Percentiles rank a stretch among this genome's conserved stretches.
Evolutionary conservation across 2,888 invertebrate species (phyloP).

Genomic region (Drosophila crucigera): DNA sequence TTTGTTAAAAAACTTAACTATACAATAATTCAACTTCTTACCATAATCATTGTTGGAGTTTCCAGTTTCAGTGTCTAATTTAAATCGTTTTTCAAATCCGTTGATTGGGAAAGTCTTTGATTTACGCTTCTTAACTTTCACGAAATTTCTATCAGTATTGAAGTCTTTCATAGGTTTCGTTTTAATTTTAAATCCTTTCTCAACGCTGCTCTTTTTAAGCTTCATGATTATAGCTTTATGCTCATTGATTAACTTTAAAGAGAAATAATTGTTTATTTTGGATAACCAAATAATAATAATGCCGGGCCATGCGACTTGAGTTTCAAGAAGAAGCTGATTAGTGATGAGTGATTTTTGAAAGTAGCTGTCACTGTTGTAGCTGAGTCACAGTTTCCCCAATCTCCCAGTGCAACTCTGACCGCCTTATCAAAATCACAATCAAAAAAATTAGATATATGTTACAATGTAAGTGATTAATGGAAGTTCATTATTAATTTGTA

Average conservation of each 20-base stretch:
- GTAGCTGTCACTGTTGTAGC: constrained; percentile 16
- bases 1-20: background rate
- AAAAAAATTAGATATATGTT: background rate
- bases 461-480: background rate
- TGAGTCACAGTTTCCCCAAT: constrained; percentile 1
- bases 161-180: background rate
- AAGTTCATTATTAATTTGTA: background rate
- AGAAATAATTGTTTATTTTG: background rate
- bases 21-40: background rate
- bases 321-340: constrained; percentile 4
- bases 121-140: constrained; percentile 8
- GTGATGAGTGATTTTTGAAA: constrained; percentile 3
- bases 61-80: background rate
- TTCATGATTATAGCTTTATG: background rate
- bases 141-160: background rate
- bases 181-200: background rate
- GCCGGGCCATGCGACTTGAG: constrained; percentile 39
- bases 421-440: constrained; percentile 9
- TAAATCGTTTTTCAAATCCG: background rate
- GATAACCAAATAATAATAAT: background rate
- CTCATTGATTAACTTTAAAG: background rate
- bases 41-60: background rate
- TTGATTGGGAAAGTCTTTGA: background rate
- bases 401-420: constrained; percentile 14
- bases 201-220: background rate